phyloP scores from a whole-genome alignment of 2,113 vertebrate genomes.

The Sphyrna mokarran region DNA sequence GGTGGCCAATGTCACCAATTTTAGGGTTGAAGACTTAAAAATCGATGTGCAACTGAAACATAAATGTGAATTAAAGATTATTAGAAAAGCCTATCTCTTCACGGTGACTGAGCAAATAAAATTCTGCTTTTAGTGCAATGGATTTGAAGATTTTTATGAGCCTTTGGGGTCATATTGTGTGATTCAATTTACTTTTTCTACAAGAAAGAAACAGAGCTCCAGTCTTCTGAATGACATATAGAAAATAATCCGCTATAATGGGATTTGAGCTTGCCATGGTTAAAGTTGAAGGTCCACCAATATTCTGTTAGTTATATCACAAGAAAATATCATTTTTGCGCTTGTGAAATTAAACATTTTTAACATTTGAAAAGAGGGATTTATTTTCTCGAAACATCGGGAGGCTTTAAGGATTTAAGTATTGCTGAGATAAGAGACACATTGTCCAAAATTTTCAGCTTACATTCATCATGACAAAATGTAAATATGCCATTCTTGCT shows the following conservation, averaged over 20 bases:
- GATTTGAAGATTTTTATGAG: neutral
- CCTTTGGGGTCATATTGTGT: neutral
- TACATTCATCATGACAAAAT: too few relatives aligned
- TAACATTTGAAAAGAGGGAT: neutral
- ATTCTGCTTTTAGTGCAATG: neutral
- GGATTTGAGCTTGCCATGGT: neutral
- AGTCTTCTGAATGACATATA: neutral
- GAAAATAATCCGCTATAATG: neutral
- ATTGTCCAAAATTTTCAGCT: too few relatives aligned
- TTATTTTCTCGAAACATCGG: neutral
- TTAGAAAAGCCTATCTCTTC: too few relatives aligned
- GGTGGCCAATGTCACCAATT: too few relatives aligned
- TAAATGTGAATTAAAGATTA: too few relatives aligned
- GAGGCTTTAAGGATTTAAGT: neutral
- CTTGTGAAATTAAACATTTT: neutral
- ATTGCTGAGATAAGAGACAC: too few relatives aligned
- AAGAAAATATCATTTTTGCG: neutral
- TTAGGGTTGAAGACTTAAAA: too few relatives aligned
- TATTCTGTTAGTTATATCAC: neutral
- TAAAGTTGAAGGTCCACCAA: neutral
- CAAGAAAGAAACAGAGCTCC: neutral
- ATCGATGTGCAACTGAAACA: too few relatives aligned
- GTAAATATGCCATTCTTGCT: too few relatives aligned
- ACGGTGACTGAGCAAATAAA: neutral
- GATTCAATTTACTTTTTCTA: neutral